Evolutionary conservation across 1,140 invertebrate genomes (phyloP).

Genomic region (Lepidurus packardi): DNA sequence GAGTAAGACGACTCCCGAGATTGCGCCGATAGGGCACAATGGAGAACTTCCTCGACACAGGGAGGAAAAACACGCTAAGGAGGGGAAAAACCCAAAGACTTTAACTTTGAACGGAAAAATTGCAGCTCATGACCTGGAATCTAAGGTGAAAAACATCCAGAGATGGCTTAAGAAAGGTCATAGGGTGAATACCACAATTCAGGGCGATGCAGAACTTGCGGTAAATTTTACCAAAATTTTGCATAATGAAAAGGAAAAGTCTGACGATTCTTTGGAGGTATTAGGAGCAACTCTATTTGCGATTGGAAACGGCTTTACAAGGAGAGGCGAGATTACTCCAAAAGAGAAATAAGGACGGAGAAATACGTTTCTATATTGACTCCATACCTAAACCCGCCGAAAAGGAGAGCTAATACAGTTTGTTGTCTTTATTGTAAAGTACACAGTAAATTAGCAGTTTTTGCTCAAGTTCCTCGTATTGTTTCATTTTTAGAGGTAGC

Average conservation of each 20-base stretch:
- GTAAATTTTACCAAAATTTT: background rate
- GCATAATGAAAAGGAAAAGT: background rate
- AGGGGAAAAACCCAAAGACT: background rate
- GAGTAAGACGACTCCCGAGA: background rate
- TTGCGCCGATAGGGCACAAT: background rate
- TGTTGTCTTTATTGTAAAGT: background rate
- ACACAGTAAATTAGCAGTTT: background rate
- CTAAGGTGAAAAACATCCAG: constrained; percentile 26
- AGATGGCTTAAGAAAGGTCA: constrained; percentile 28
- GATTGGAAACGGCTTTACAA: background rate
- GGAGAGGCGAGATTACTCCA: constrained; percentile 23
- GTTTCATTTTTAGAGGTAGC: background rate
- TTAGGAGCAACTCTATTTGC: constrained; percentile 23
- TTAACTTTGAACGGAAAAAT: constrained; percentile 26
- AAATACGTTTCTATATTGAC: constrained; percentile 24
- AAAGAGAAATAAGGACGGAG: constrained; percentile 5
- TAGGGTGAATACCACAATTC: constrained; percentile 10
- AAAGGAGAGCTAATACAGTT: background rate
- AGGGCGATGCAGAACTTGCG: background rate
- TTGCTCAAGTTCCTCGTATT: background rate
- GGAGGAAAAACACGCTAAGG: background rate
- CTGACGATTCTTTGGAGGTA: background rate
- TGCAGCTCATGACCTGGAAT: constrained; percentile 20
- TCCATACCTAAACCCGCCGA: background rate
- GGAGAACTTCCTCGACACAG: background rate